Evolutionary conservation across 2,113 vertebrate species (phyloP), one percentile per base, ranked within the genome.

Genomic region (Noctilio leporinus): DNA sequence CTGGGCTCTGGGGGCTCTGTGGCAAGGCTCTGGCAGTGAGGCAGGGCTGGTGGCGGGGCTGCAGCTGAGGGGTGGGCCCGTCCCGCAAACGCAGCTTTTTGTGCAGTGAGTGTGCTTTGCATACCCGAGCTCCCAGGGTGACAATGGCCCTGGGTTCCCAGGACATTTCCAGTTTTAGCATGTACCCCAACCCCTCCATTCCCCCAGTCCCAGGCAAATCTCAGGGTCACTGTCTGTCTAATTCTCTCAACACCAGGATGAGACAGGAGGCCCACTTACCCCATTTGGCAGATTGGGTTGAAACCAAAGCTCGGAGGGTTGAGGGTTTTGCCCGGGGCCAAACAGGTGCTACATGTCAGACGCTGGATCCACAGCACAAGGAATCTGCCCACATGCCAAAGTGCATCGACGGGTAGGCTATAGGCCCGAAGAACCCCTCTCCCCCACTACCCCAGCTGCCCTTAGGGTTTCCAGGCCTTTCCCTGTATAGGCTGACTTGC

Each of bases 101-200:
- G 38, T 49, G 53, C 8, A 0, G 2, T 2, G 72, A 15, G 7
- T 8, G n/a, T 70, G 82, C 82, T 84, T 67, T 38, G 51, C 53
- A 55, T 10, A 10, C 12, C 4, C 15, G 33, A 49, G 59, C 75
- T 82, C 73, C 30, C 7, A 40, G 53, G 14, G 19, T 38, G 35
- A 76, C 19, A 5, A 5, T 43, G 10, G 7, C 72, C 57, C 28
- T 4, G 35, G 30, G 30, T 49, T 73, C 55, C 40, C 1, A 11
- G 45, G 57, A 40, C 4, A 10, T 15, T 47, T 75, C 47, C 1
- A 2, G 33, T 57, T 84, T 65, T 73, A 26, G 6, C 2, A 5
- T 0, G 1, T n/a, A 24, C 35, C 16, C 26, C 51, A 22, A n/a
- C 28, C 5, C 26, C 2, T 15, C 16, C 28, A 22, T 4, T 30